Base-by-base conservation (phyloP, 2,888 invertebrate species). In the Morinoia aosen region DNA sequence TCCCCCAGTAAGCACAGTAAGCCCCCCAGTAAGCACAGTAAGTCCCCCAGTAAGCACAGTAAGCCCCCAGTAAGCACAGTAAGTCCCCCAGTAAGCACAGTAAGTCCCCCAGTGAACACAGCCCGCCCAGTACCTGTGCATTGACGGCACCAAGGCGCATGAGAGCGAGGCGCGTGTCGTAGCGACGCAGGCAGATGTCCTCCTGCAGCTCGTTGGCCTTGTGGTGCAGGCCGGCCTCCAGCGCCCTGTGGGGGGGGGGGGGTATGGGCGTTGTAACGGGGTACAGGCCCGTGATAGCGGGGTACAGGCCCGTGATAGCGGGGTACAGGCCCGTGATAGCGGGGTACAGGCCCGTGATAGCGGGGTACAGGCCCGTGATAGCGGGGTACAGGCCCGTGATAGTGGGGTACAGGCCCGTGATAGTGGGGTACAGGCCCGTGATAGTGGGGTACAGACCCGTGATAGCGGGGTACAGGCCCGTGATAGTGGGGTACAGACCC, bases 151-250 rank as follows among this genome's bases (percentile, higher is more conserved):
- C 98, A 96, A 99, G 98, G 97, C 99, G 99, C 96, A 99, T 98
- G 97, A 99, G 99, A 94, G 99, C 98, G 95, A 99, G 98, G 97
- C 99, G 98, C 97, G 99, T 98, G 98, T 99, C 99, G 97, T 99
- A 99, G 97, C 98, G 98, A 97, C 99, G 99, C 98, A 98, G 98
- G 96, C 99, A 99, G 97, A 99, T 98, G 97, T 99, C 99, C 97
- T 99, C 99, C 97, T 99, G 98, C 96, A 99, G 98, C 97, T 99
- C 99, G 97, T 99, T 99, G 97, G 98, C 99, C 98, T 99, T 99
- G 97, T 98, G 99, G 97, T 98, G 99, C 96, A 99, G 98, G 97
- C 98, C 98, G 96, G 98, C 98, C 97, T 99, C 99, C 96, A 98
- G 97, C 97, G 98, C 98, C 97, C 98, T 98, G 97, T 16, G 97